These are phyloP conservation scores for Orussus abietinus DNA, from an alignment of 1,140 invertebrate species.

Conservation along the genomic window DNA sequence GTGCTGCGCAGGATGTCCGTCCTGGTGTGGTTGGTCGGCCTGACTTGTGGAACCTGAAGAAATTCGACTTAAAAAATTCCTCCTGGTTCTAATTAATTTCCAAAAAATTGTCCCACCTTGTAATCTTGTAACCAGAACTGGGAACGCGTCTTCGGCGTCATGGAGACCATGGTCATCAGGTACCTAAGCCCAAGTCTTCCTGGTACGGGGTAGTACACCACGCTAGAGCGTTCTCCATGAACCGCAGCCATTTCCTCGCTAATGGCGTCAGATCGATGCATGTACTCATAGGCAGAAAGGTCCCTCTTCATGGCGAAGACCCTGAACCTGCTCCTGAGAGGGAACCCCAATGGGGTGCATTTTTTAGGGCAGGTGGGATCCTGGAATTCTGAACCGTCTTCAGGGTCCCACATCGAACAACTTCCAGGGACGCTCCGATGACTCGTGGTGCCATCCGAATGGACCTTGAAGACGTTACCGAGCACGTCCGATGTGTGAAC, in stretches of 20 bases:
- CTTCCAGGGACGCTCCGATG: slow-evolving; percentile 15
- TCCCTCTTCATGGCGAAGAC: slow-evolving; percentile 38
- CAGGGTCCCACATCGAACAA: slow-evolving; percentile 3
- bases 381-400: slow-evolving; percentile 3
- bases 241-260: slow-evolving; percentile 19
- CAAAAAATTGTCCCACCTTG: slow-evolving; percentile 15
- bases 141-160: slow-evolving; percentile 19
- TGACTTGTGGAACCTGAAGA: slow-evolving; percentile 6
- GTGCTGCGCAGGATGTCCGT: slow-evolving; percentile 27
- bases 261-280: slow-evolving; percentile 28
- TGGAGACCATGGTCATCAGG: slow-evolving; percentile 24
- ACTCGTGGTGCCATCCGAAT: slow-evolving; percentile 21
- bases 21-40: slow-evolving; percentile 18
- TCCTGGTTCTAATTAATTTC: no score
- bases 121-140: slow-evolving; percentile 20
- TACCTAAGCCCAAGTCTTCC: slow-evolving; percentile 20
- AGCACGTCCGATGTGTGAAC: no score
- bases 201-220: slow-evolving; percentile 24
- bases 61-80: no score
- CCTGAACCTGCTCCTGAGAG: slow-evolving; percentile 18
- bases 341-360: slow-evolving; percentile 5
- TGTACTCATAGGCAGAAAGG: slow-evolving; percentile 38
- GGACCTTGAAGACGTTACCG: slow-evolving; percentile 26
- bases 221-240: slow-evolving; percentile 22
- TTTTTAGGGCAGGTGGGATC: no score